phyloP scores from a whole-genome alignment of 1,140 invertebrate genomes.

The Scaptomyza pallida region DNA sequence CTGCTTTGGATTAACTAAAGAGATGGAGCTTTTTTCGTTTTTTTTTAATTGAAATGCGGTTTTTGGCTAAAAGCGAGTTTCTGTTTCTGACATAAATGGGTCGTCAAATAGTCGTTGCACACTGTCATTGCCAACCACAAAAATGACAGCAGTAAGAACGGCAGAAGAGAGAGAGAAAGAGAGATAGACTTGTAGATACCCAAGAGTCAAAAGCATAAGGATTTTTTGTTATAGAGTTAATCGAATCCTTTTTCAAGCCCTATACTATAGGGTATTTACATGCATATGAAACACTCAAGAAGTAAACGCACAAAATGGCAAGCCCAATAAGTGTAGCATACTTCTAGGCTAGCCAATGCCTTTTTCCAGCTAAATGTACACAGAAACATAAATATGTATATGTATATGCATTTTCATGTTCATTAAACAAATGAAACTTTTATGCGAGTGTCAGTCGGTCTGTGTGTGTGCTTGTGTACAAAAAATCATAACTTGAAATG shows the following conservation, averaged over 20 bases:
- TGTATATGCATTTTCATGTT: slow-evolving; percentile 54
- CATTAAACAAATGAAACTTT: slow-evolving; percentile 58
- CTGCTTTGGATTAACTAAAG: no score
- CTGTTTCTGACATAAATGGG: slow-evolving; percentile 6
- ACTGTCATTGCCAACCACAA: slow-evolving; percentile 9
- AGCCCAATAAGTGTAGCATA: slow-evolving; percentile 4
- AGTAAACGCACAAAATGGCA: neutral
- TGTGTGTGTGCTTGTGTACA: slow-evolving; percentile 16
- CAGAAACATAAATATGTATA: no score
- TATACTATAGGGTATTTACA: neutral
- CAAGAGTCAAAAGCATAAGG: neutral
- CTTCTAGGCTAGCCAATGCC: slow-evolving; percentile 16
- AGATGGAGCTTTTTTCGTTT: no score
- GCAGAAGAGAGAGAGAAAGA: neutral
- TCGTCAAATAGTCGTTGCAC: slow-evolving; percentile 24
- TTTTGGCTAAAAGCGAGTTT: neutral
- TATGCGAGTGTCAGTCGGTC: slow-evolving; percentile 25
- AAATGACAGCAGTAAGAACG: neutral
- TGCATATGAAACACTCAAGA: neutral
- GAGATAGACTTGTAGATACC: neutral
- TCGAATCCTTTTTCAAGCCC: no score
- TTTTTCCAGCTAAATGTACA: slow-evolving; percentile 5
- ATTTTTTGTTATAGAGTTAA: no score
- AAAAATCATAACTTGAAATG: slow-evolving; percentile 78
- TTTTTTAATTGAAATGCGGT: neutral